A percentile compares a stretch with the other conserved stretches of the same genome.
Conservation (phyloP, 2,797 vertebrate genomes). For the Decapterus maruadsi region DNA sequence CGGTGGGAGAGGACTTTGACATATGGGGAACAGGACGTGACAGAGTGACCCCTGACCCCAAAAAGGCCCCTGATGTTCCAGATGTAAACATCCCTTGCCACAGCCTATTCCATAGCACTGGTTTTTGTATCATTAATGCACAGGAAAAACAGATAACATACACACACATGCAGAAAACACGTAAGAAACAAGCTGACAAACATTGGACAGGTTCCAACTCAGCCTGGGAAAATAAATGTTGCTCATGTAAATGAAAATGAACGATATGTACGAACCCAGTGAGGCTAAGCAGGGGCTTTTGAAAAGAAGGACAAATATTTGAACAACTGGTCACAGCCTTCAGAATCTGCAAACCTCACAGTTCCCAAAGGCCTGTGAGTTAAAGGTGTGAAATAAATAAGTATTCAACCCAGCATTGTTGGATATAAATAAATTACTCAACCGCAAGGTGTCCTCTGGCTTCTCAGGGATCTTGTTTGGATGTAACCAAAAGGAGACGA, state of each 20-base stretch:
- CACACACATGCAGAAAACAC: not conserved
- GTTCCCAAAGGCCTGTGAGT: not conserved
- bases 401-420: not conserved
- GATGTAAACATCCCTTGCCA: slow-evolving; percentile 47
- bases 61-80: slow-evolving; percentile 15
- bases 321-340: slow-evolving; percentile 15
- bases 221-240: slow-evolving; percentile 15
- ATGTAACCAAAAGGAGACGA: too few species aligned
- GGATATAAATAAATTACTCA: not conserved
- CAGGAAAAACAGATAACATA: not conserved
- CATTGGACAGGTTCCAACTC: not conserved
- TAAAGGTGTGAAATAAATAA: not conserved
- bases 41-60: slow-evolving; percentile 24
- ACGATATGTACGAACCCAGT: not conserved
- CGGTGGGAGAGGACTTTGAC: slow-evolving; percentile 26
- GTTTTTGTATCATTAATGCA: slow-evolving; percentile 2
- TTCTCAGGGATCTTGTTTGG: not conserved
- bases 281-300: not conserved
- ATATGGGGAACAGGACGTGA: slow-evolving; percentile 47
- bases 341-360: not conserved
- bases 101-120: slow-evolving; percentile 1
- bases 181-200: not conserved
- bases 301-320: not conserved
- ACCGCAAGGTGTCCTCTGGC: too few species aligned
- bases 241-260: not conserved